phyloP scores from a whole-genome alignment of 2,113 vertebrate species.

The Clarias gariepinus region DNA sequence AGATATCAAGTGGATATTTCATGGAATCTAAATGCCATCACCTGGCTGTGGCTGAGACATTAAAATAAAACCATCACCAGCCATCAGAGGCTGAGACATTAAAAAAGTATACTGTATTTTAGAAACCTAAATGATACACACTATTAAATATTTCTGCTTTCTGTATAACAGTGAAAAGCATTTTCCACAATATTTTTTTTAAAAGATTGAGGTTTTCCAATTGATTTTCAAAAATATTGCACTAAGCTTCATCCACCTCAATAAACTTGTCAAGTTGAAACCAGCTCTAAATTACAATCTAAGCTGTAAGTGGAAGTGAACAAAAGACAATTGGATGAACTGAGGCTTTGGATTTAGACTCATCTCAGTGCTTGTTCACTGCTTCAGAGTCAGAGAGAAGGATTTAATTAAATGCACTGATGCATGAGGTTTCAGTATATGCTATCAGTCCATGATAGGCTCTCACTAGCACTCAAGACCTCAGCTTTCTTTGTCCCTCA shows the following conservation, averaged over 20 bases:
- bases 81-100: not conserved
- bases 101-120: not conserved
- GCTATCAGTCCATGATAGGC: constrained; percentile 55
- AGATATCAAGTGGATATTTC: not conserved
- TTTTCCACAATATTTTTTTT: not conserved
- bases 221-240: not conserved
- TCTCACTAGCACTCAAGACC: constrained; percentile 49
- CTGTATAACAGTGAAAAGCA: not conserved
- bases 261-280: not conserved
- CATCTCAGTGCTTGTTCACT: constrained; percentile 61
- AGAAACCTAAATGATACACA: not conserved
- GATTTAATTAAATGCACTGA: constrained; percentile 65
- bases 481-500: constrained; percentile 61
- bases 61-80: too few relatives aligned
- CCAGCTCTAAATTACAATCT: not conserved
- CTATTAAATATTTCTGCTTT: not conserved
- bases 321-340: constrained; percentile 59
- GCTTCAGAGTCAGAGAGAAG: not conserved
- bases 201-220: not conserved
- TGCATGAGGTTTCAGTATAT: constrained; percentile 67
- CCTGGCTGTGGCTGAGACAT: not conserved
- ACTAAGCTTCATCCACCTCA: not conserved
- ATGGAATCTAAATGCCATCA: not conserved
- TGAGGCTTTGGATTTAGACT: constrained; percentile 52
- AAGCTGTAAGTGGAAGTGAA: constrained; percentile 39